Conservation (phyloP, 2,888 invertebrate species). For the Cynaeus angustus region DNA sequence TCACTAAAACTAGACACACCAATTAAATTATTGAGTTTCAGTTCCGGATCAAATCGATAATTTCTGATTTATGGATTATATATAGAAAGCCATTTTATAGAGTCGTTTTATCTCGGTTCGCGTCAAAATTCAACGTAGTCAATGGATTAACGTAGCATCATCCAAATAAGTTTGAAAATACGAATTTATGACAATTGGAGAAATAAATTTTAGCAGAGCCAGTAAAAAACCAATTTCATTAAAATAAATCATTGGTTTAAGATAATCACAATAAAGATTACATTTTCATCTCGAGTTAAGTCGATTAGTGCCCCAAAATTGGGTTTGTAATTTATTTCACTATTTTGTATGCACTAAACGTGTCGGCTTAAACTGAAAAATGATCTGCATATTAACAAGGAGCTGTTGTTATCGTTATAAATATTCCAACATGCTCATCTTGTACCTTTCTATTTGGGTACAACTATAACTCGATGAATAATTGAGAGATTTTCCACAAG, state of each 20-base stretch:
- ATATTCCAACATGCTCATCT: constrained; percentile 5
- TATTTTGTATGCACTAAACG: constrained; percentile 54
- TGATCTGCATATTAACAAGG: constrained; percentile 42
- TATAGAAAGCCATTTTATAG: constrained; percentile 18
- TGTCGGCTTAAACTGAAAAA: constrained; percentile 40
- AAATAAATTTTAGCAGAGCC: no score
- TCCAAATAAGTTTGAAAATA: not conserved
- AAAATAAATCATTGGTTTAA: not conserved
- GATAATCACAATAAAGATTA: constrained; percentile 20
- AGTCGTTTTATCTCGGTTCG: constrained; percentile 3
- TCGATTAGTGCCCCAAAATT: constrained; percentile 44
- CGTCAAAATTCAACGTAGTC: constrained; percentile 2
- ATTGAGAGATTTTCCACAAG: constrained; percentile 1
- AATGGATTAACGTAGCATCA: not conserved
- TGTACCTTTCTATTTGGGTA: not conserved
- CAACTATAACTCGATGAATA: constrained; percentile 12
- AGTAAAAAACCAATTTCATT: not conserved
- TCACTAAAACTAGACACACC: constrained; percentile 10
- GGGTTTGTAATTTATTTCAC: constrained; percentile 56
- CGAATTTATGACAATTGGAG: not conserved
- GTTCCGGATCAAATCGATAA: constrained; percentile 23
- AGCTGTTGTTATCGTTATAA: constrained; percentile 27
- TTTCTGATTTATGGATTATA: constrained; percentile 26
- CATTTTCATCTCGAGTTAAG: constrained; percentile 38
- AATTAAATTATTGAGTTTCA: constrained; percentile 38